These are phyloP conservation scores for Artibeus jamaicensis DNA, from an alignment of 2,797 vertebrate genomes.

Conservation along the genomic window DNA sequence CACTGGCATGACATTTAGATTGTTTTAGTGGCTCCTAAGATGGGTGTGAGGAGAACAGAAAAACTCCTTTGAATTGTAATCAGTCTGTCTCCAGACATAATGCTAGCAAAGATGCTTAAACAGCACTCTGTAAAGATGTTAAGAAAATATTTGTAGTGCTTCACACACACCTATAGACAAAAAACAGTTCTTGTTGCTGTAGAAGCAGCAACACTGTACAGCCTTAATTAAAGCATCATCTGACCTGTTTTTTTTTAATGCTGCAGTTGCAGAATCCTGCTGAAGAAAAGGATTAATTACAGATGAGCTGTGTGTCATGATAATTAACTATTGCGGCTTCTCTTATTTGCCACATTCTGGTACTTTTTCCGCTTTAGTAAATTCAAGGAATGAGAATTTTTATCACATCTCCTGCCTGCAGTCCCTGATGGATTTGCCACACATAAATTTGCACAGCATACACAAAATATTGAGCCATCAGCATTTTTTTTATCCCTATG, in stretches of 20 bases:
- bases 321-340: conserved; percentile 81
- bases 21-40: conserved; percentile 73
- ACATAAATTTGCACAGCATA: conserved; percentile 83
- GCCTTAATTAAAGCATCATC: conserved; percentile 81
- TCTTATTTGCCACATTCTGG: conserved; percentile 79
- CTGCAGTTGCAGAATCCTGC: conserved; percentile 78
- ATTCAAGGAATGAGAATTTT: conserved; percentile 80
- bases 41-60: conserved; percentile 62
- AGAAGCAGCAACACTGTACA: conserved; percentile 77
- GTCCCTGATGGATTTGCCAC: conserved; percentile 78
- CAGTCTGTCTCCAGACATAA: conserved; percentile 77
- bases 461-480: conserved; percentile 79
- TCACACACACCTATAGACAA: conserved; percentile 80
- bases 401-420: conserved; percentile 76
- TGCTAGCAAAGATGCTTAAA: conserved; percentile 78
- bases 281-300: conserved; percentile 80
- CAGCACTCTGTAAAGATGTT: conserved; percentile 81
- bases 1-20: conserved; percentile 64
- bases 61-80: conserved; percentile 78
- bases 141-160: conserved; percentile 83
- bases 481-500: conserved; percentile 62
- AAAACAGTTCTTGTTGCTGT: conserved; percentile 80
- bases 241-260: conserved; percentile 76
- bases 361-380: conserved; percentile 76
- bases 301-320: conserved; percentile 80